These are phyloP conservation scores for Phrynocephalus vlangalii DNA, from an alignment of 2,797 vertebrate genomes.

Conservation along the genomic window DNA sequence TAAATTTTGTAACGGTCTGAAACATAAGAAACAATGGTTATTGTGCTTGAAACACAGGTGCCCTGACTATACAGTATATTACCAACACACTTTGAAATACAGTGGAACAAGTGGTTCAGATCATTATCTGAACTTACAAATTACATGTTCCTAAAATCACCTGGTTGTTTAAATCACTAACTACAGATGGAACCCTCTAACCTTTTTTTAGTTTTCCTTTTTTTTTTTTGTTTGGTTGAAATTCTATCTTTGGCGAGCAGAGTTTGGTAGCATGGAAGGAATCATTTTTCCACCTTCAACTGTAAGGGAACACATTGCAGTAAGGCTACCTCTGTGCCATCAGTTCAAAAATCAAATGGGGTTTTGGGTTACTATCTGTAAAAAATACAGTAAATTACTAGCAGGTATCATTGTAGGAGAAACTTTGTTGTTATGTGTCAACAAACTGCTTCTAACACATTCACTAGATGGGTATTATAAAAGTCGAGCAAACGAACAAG, in stretches of 20 bases:
- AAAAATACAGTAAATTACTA: background rate
- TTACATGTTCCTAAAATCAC: background rate
- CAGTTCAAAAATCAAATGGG: background rate
- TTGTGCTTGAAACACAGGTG: background rate
- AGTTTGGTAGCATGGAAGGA: background rate
- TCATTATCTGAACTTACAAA: background rate
- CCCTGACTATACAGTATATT: background rate
- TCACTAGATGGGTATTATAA: no score
- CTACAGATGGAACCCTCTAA: background rate
- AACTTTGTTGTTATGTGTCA: no score
- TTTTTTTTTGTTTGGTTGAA: background rate
- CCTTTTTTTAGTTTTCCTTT: background rate
- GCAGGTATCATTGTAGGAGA: background rate
- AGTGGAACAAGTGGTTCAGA: background rate
- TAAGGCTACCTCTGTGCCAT: background rate
- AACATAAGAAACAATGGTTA: background rate
- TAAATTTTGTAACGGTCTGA: background rate
- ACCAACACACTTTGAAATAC: background rate
- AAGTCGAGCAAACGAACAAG: no score
- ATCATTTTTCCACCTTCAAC: background rate
- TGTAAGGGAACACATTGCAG: background rate
- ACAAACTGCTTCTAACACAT: no score
- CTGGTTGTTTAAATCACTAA: background rate
- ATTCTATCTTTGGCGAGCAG: background rate
- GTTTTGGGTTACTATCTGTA: background rate